These are phyloP conservation scores for Pangasianodon hypophthalmus DNA, from an alignment of 2,113 vertebrate genomes.

Conservation along the genomic window DNA sequence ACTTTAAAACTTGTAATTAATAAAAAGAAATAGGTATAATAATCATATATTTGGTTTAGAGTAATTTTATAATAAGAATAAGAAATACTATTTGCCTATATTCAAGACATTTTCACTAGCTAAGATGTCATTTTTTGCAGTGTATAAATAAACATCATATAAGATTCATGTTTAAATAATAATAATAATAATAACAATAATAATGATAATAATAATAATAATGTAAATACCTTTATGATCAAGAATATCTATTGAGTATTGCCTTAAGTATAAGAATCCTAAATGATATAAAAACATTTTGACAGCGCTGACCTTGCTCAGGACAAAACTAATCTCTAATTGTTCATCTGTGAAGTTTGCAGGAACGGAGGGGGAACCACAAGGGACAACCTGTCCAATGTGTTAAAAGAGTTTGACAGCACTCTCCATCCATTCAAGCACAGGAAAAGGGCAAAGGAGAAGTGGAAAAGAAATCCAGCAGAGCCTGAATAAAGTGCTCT, in stretches of 20 bases:
- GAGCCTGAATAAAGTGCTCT: conserved; percentile 5
- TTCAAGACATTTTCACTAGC: too few relatives aligned
- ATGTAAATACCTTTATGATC: background rate
- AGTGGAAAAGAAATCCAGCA: background rate
- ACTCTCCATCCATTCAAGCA: background rate
- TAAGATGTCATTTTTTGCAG: too few relatives aligned
- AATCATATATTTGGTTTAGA: background rate
- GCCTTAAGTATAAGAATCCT: background rate
- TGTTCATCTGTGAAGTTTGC: background rate
- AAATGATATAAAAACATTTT: conserved; percentile 8
- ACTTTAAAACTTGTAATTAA: background rate
- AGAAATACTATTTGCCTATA: too few relatives aligned
- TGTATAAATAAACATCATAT: too few relatives aligned
- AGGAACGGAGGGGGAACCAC: background rate
- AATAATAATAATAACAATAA: background rate
- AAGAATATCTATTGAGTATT: background rate
- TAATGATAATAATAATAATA: background rate
- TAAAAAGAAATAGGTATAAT: background rate
- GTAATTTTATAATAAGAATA: background rate
- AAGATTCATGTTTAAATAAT: background rate
- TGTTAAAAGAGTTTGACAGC: conserved; percentile 9
- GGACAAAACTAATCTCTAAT: background rate
- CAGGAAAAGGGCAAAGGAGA: conserved; percentile 18
- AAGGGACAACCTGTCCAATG: conserved; percentile 6
- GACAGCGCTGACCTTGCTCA: conserved; percentile 15